Evolutionary conservation across 2,113 vertebrate genomes (phyloP), one percentile per base, ranked within the genome.

Genomic region (Aphyosemion australe): DNA sequence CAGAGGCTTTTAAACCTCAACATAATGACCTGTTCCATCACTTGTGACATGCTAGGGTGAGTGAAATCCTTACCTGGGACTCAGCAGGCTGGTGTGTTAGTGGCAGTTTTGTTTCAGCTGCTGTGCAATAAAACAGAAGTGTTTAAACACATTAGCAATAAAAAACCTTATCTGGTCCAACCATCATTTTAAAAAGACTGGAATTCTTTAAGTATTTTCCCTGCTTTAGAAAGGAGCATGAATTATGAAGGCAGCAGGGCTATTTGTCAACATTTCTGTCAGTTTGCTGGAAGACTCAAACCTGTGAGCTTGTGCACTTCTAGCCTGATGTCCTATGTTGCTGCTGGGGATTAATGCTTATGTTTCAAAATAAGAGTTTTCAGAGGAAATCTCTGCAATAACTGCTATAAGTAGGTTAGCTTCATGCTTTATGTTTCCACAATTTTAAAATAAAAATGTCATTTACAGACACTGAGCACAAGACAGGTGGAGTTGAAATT

Each of bases 21-120:
- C 54, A 63, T 76, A 75, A 73, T 62, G 13, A 45, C 12, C 11
- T 0, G 1, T 68, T 87, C 80, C 65, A 84, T 82, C 78, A 71
- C 37, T 6, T 47, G 10, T 60, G 70, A 68, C 55, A 14, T 0
- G 1, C 37, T 5, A 49, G 42, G 39, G 49, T 26, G 42, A 34
- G 58, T 48, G 69, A 73, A 50, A 18, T 20, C 48, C 34, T 34
- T 37, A 19, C 37, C 60, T 50, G 12, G n/a, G 26, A 19, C 26
- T 48, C 45, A 8, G 41, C 46, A 11, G 65, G 19, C 20, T 13
- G 68, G 21, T 11, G 32, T 52, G 56, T 54, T 34, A 9, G 34
- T 5, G 15, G 19, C 6, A 37, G 45, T 54, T 39, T 19, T 2
- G 6, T 61, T 50, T 20, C 32, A 21, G 31, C 32, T 19, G 41